A percentile compares a stretch with the other conserved stretches of the same genome.
These are phyloP conservation scores for Drosophila leontia DNA, from an alignment of 1,140 invertebrate genomes.

Conservation along the genomic window DNA sequence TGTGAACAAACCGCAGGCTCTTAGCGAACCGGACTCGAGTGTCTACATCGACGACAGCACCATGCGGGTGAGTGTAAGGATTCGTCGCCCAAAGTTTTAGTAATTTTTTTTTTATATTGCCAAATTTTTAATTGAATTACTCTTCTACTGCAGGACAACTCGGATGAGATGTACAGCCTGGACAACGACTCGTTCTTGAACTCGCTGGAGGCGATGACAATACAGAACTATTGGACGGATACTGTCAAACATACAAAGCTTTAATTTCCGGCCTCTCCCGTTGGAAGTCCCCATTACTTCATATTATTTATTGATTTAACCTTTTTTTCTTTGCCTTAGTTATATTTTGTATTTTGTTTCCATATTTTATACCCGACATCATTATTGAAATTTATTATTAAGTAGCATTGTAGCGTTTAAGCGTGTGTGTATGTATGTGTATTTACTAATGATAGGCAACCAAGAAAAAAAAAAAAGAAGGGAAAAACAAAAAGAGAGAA, in stretches of 20 bases:
- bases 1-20: slow-evolving; percentile 92
- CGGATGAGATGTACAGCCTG: slow-evolving; percentile 96
- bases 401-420: slow-evolving; percentile 66
- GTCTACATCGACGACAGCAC: slow-evolving; percentile 95
- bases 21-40: slow-evolving; percentile 94
- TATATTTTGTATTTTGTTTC: slow-evolving; percentile 11
- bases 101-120: background rate
- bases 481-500: slow-evolving; percentile 27
- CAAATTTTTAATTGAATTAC: background rate
- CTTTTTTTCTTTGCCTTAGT: slow-evolving; percentile 4
- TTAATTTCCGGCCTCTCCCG: slow-evolving; percentile 85
- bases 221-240: slow-evolving; percentile 97
- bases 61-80: slow-evolving; percentile 89
- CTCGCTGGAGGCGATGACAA: slow-evolving; percentile 95
- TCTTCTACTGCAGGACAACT: slow-evolving; percentile 89
- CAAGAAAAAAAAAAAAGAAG: background rate
- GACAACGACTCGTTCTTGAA: slow-evolving; percentile 96
- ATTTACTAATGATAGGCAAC: slow-evolving; percentile 75
- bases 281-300: slow-evolving; percentile 20
- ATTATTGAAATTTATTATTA: slow-evolving; percentile 57
- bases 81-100: slow-evolving; percentile 50
- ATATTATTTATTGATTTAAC: slow-evolving; percentile 16
- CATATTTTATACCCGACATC: slow-evolving; percentile 44
- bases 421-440: slow-evolving; percentile 61
- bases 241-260: slow-evolving; percentile 96